These are phyloP conservation scores for Dascyllus trimaculatus DNA, from an alignment of 2,113 vertebrate species.

Conservation along the genomic window DNA sequence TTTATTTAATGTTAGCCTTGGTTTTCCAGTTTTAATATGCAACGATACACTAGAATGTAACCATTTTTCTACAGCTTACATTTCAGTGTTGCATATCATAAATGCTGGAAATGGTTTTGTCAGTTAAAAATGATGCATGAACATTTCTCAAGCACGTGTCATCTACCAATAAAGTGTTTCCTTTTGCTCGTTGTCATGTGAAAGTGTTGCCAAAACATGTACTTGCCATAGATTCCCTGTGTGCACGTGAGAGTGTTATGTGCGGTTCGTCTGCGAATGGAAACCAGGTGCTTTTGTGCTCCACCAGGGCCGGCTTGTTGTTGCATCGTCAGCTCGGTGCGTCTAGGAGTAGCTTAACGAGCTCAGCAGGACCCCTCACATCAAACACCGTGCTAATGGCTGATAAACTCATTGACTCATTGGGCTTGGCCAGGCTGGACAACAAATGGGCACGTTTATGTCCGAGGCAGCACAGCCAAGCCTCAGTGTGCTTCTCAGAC, in stretches of 20 bases:
- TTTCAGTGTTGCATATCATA: background rate
- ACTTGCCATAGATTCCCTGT: slow-evolving; percentile 1
- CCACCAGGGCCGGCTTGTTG: slow-evolving; percentile 40
- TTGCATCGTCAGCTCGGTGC: slow-evolving; percentile 72
- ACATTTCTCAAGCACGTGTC: background rate
- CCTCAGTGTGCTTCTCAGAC: slow-evolving; percentile 8
- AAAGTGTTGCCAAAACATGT: slow-evolving; percentile 35
- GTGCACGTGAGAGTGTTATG: slow-evolving; percentile 4
- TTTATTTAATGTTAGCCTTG: background rate
- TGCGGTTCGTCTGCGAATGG: slow-evolving; percentile 61
- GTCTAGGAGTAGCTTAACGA: slow-evolving; percentile 60
- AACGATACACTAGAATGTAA: no score
- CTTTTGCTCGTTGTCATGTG: slow-evolving; percentile 17
- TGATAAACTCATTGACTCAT: slow-evolving; percentile 59
- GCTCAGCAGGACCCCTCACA: slow-evolving; percentile 67
- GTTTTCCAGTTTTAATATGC: background rate
- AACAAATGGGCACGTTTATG: slow-evolving; percentile 51
- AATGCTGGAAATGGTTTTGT: background rate
- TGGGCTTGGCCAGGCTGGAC: slow-evolving; percentile 40
- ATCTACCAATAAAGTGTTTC: slow-evolving; percentile 2
- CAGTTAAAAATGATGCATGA: slow-evolving; percentile 9
- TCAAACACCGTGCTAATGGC: slow-evolving; percentile 73
- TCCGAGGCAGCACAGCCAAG: slow-evolving; percentile 33
- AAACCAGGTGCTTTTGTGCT: slow-evolving; percentile 74
- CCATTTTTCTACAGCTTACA: background rate